Base-by-base conservation (phyloP, 1,140 invertebrate species). In the Aricia agestis region DNA sequence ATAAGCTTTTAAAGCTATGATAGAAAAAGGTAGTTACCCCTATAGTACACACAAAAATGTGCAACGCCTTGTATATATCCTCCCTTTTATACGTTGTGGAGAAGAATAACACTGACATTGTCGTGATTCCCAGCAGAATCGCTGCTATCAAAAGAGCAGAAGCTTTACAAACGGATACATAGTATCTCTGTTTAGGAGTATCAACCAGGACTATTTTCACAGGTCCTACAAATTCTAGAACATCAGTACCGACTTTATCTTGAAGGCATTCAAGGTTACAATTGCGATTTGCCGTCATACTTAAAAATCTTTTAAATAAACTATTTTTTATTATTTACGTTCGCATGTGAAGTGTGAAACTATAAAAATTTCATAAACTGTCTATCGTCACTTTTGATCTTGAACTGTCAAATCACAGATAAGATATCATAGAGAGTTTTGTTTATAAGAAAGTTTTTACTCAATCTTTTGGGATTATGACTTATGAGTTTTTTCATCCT, bases 131-230 rank as follows among this genome's bases (percentile, higher is more conserved):
- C 18, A 88, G 76, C 18, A 84, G 25, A 71, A 86, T 75, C 36
- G 80, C 72, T 0, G 80, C 78, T 10, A 86, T 10, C 1, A 72
- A 63, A 15, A 86, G 72, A 10, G 77, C 31, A 3, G 75, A 83
- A 15, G 86, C 76, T 5, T 69, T 63, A 45, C 61, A 78, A 81
- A 7, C 66, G 63, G 74, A 77, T 78, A 6, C 72, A 68, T 6
- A 59, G 66, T 86, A 83, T 31, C 68, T 57, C 3, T 59, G 36
- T 66, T 67, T 69, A 0, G 80, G 73, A n/a, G 78, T 71, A 67
- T 89, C 79, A 0, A 89, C 78, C 6, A 89, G 68, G 65, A 86
- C 69, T 66, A 89, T 85, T 73, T 84, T 89, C 31, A 89, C 85
- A 1, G 83, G 85, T 9, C 85, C 84, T 1, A 84, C 75, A 65